Base-by-base conservation (phyloP, 2,797 vertebrate species). In the Pseudopleuronectes americanus region DNA sequence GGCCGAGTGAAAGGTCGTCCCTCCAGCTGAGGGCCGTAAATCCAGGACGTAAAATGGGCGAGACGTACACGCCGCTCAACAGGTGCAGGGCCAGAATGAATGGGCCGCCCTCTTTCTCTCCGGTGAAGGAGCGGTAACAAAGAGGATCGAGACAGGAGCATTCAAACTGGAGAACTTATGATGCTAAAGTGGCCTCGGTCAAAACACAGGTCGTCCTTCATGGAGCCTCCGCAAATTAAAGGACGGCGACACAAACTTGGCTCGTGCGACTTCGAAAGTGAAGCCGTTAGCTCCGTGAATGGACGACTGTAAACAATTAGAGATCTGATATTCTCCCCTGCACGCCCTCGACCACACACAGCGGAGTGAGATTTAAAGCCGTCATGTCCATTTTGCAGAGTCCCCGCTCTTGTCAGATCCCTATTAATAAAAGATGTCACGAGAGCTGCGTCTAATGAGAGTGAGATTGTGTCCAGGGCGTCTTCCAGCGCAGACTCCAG, bases 1-100 rank as follows among this genome's bases (percentile, higher is more conserved):
- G 79, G 85, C 82, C 33, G 80, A 88, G 79, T 81, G 74, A 86
- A 90, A 91, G 89, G 90, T 91, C 75, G 75, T 48, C 84, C 77
- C 84, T 86, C 90, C 93, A 93, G 92, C 93, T 94, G 93, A 90
- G 90, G 75, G 81, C 84, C 55, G 87, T 94, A 94, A 93, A 94
- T 93, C 76, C 87, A 90, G 79, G 84, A 88, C 49, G 82, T 89
- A 90, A 93, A 93, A 92, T 31, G 66, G 87, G 84, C 77, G 79
- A 79, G 87, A 88, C 88, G 89, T 86, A 80, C 83, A 68, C 89
- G 79, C 79, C 63, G 70, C 83, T 88, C 76, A 92, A 94, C 93
- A 94, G 92, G 92, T 94, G 93, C 87, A 87, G 81, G 68, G 63
- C 64, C 82, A 75, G 85, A 84, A 91, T 90, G 86, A 92, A 88